Evolutionary conservation across 2,113 vertebrate species (phyloP), one percentile per base, ranked within the genome.

Genomic region (Lates calcarifer): DNA sequence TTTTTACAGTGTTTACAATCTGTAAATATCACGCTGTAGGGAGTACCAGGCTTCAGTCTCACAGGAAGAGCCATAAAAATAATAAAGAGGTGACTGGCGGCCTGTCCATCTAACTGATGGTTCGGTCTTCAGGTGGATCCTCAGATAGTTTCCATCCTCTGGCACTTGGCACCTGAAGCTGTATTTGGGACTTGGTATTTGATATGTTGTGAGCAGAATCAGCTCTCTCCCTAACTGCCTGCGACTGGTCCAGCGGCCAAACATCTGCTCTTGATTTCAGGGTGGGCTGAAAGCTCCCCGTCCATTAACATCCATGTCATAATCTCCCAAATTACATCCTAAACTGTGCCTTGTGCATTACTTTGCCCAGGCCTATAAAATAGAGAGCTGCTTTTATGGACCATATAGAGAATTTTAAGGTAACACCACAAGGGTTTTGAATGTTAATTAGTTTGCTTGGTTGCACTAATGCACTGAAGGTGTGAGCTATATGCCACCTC

Each of bases 231-330:
- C 74, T 47, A 81, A 83, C 58, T 61, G 83, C 79, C 73, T 77
- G 77, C 15, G 66, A 89, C 81, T 24, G 49, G 70, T 91, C 82
- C 72, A 65, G 74, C 66, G 70, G 90, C 80, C 87, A 82, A 87
- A 91, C 92, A 94, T 94, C 93, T 95, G 94, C 85, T 94, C 84
- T 64, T 84, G 77, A 93, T 94, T 92, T 88, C 84, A 85, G 85
- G 77, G 84, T 61, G 83, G 90, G 86, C 92, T 82, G 69, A 90
- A 92, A 94, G 82, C 81, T 91, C 85, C 77, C 49, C 49, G 63
- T 89, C 81, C 89, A 90, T 92, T 92, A 91, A 85, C 88, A 88
- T 90, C 90, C 82, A 82, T 83, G 84, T 90, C 91, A 77, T 88
- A 93, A 91, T 92, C 89, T 89, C 82, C 81, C 77, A 83, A 88